Base-by-base conservation (phyloP, 2,797 vertebrate genomes). In the Mallotus villosus region DNA sequence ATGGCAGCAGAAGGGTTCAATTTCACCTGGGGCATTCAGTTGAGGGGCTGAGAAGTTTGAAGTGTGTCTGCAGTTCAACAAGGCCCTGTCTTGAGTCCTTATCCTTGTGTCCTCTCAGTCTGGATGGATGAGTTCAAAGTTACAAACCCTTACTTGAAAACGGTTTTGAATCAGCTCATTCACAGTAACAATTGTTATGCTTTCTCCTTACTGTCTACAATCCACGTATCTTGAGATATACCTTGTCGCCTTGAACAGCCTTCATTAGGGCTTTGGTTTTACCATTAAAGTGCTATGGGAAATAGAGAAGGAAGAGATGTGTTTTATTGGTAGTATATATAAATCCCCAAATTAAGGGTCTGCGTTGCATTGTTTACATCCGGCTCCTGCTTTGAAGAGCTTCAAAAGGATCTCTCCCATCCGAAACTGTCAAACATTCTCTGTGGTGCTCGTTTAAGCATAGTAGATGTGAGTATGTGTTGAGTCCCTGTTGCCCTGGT, bases 1-100 rank as follows among this genome's bases (percentile, higher is more conserved):
- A 93, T 93, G 84, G 89, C 88, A 93, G 88, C 92, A 81, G 78
- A 71, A 85, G 76, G 55, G 80, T 79, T 71, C 63, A 57, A 70
- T 85, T 76, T 77, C 73, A 85, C 89, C 55, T 67, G 86, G 77
- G 77, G 73, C 55, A 75, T n/a, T 12, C 66, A 76, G 77, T 83
- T 34, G 72, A 63, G 68, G 68, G 32, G 32, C 29, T 5, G 16
- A 46, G 34, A 37, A 5, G 64, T 16, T 8, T 19, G 41, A 21
- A 37, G 32, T 37, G 12, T 27, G 6, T 62, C 41, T 68, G 63
- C 32, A 5, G 29, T 60, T 69, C 16, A 21, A 67, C 49, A 19
- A 53, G 51, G 67, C 53, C n/a, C 11, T 21, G 4, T 12, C 29
- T 17, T 69, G 59, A 63, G n/a, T 49, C 27, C 59, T 68, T 14